These are phyloP conservation scores for Hypocryptadius cinnamomeus DNA, from an alignment of 2,113 vertebrate species.

Conservation along the genomic window DNA sequence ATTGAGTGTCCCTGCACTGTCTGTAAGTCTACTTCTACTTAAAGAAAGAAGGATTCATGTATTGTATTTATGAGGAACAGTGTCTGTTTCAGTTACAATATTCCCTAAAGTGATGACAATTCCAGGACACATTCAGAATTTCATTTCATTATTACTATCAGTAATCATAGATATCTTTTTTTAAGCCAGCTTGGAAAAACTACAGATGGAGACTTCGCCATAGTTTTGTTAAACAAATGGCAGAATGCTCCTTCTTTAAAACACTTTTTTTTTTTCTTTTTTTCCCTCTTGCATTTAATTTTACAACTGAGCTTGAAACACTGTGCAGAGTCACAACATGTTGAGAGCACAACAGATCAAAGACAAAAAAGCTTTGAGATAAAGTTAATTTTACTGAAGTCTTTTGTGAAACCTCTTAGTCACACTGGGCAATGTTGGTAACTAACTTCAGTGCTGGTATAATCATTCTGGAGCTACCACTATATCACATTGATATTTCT, in stretches of 20 bases:
- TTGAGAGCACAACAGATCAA: neutral
- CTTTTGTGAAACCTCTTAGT: neutral
- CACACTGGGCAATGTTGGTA: neutral
- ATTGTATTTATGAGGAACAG: neutral
- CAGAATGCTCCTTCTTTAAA: neutral
- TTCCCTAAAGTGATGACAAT: neutral
- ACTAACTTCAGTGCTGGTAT: neutral
- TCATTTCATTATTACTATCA: neutral
- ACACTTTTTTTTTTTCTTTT: neutral
- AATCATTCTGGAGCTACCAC: neutral
- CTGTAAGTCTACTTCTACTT: neutral
- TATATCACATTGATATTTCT: neutral
- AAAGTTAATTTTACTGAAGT: neutral
- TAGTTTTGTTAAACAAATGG: neutral
- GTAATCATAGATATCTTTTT: neutral
- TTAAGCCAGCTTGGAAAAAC: neutral
- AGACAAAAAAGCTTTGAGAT: neutral
- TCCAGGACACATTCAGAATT: neutral
- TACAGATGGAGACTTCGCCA: neutral
- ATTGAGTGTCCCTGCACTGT: neutral
- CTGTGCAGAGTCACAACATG: neutral
- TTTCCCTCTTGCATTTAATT: neutral
- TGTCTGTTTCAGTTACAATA: neutral
- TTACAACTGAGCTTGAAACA: neutral
- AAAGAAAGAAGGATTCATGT: neutral